phyloP scores from a whole-genome alignment of 2,888 invertebrate species.

The Leptura quadrifasciata region DNA sequence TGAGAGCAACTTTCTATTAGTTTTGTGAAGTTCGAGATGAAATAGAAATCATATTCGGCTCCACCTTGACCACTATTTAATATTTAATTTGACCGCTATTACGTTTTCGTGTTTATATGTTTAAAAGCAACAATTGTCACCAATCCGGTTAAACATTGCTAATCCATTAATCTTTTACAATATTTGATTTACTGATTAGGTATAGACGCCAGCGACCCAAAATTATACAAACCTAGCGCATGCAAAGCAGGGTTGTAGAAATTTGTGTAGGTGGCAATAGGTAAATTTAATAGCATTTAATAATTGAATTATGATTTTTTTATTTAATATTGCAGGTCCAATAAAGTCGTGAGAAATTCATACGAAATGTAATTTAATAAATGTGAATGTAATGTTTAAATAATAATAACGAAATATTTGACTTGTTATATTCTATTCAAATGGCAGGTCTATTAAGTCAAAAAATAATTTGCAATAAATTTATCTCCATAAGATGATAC shows the following conservation, averaged over 20 bases:
- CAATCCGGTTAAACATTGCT: neutral
- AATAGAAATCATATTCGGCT: neutral
- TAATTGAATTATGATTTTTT: neutral
- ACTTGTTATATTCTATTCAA: too few species aligned
- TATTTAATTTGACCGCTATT: constrained; percentile 7
- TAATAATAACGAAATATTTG: too few species aligned
- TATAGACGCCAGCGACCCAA: neutral
- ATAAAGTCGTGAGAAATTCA: neutral
- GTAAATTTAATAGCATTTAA: neutral
- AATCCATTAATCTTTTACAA: neutral
- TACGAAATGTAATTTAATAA: neutral
- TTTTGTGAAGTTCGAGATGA: constrained; percentile 6
- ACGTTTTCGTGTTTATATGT: neutral
- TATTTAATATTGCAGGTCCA: neutral
- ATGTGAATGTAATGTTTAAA: too few species aligned
- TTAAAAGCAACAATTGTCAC: neutral
- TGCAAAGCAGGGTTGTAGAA: neutral
- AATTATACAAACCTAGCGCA: neutral
- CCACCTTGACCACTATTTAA: constrained; percentile 10
- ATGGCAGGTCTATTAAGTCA: too few species aligned
- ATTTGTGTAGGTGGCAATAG: neutral
- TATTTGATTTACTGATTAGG: constrained; percentile 3
- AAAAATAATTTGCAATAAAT: too few species aligned
- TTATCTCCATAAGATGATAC: too few species aligned
- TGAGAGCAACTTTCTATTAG: neutral